A percentile compares a stretch with the other conserved stretches of the same genome.
Evolutionary conservation across 2,113 vertebrate species (phyloP).

Genomic region (Pterocles gutturalis): DNA sequence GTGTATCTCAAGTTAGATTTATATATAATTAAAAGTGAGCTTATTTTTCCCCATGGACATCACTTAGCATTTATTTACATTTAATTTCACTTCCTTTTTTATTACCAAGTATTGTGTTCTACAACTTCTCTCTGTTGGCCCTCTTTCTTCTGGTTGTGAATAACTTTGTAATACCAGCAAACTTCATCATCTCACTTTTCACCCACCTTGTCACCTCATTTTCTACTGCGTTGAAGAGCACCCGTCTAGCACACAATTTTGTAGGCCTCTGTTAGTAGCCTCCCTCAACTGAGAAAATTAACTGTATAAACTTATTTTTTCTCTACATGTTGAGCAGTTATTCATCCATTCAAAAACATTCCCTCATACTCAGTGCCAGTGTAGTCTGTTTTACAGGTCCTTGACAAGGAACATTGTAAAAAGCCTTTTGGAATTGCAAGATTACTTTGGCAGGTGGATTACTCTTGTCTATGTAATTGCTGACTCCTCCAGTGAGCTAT

Average conservation of each 20-base stretch:
- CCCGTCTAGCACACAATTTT: not conserved
- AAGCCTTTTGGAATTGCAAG: not conserved
- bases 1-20: not conserved
- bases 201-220: not conserved
- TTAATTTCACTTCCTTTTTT: not conserved
- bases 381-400: not conserved
- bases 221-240: not conserved
- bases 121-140: not conserved
- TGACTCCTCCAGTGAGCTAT: not conserved
- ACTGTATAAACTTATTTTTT: not conserved
- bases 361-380: not conserved
- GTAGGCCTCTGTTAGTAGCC: not conserved
- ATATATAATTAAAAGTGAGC: not conserved
- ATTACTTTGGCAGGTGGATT: not conserved
- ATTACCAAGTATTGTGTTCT: not conserved
- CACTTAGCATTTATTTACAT: not conserved
- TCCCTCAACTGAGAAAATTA: not conserved
- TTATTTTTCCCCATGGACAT: not conserved
- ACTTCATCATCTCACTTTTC: not conserved
- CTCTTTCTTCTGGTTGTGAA: not conserved
- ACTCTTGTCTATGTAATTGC: not conserved
- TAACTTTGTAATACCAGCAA: not conserved
- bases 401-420: not conserved
- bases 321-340: not conserved
- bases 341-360: not conserved